These are phyloP conservation scores for Manis pentadactyla DNA, from an alignment of 2,797 vertebrate species.

Conservation along the genomic window DNA sequence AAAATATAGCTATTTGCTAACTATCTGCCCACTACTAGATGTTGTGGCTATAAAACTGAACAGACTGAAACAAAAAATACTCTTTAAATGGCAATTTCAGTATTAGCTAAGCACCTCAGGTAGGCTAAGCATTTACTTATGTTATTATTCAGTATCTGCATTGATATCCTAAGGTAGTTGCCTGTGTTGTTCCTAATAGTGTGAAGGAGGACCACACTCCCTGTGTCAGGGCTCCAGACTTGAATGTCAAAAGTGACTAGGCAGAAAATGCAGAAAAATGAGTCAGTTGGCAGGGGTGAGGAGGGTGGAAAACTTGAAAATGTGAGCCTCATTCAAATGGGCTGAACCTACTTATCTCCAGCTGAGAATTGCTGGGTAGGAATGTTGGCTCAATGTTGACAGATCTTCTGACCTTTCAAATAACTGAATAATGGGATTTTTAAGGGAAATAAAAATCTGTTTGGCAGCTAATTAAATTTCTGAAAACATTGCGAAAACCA, in stretches of 20 bases:
- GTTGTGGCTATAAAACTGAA: not conserved
- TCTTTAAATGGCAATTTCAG: not conserved
- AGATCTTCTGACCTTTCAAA: not conserved
- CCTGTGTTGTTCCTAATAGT: not conserved
- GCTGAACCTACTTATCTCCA: not conserved
- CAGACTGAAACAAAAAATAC: not conserved
- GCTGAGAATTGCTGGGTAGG: not conserved
- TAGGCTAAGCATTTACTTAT: not conserved
- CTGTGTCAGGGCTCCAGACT: not conserved
- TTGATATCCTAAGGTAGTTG: not conserved
- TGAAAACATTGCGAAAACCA: not conserved
- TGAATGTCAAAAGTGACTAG: not conserved
- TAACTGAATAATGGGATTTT: not conserved
- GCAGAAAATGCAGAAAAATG: not conserved
- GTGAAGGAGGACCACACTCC: not conserved
- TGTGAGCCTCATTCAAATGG: not conserved
- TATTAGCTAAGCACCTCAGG: not conserved
- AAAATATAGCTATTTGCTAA: not conserved
- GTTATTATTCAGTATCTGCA: not conserved
- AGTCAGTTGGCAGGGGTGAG: not conserved
- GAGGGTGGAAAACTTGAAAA: not conserved
- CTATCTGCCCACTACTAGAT: not conserved
- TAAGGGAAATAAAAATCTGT: slow-evolving; percentile 3
- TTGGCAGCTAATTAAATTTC: not conserved
- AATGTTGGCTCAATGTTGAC: not conserved